Base-by-base conservation (phyloP, 1,140 invertebrate genomes). In the Rhizoglyphus robini region DNA sequence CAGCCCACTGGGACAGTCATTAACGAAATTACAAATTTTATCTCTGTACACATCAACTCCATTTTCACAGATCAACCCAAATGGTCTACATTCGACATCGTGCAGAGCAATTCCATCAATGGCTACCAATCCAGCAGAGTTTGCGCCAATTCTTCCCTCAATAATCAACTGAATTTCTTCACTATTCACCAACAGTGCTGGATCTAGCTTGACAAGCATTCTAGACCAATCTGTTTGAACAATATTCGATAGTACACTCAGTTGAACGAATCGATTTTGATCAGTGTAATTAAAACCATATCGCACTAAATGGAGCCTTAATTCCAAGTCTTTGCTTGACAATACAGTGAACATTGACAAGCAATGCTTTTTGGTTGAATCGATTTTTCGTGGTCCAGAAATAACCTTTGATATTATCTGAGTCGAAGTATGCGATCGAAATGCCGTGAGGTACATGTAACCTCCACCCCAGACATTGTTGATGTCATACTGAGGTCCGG, bases 61-160 rank as follows among this genome's bases (percentile, higher is more conserved):
- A 58, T 58, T 32, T 58, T 58, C 54, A 58, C 54, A 58, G 25
- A 58, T 13, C 25, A 58, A 34, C n/a, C 31, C 31, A 18, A 18
- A 23, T 3, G n/a, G 15, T 18, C 29, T n/a, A 13, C 54, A 58
- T 29, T 1, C 2, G 25, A n/a, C 54, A 2, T 58, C 54, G n/a
- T n/a, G n/a, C 2, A 58, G 2, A 3, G 29, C 5, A 58, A 58
- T 58, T 3, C 29, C 54, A 58, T 58, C 54, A 8, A 58, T 58
- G 25, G 31, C 27, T n/a, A 58, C 11, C 2, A n/a, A 1, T 58
- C 15, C 15, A n/a, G n/a, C 29, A n/a, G 2, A 23, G 25, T 58
- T 58, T 5, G 31, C 15, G n/a, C 54, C 54, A 18, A 58, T 18
- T 32, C n/a, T 3, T 32, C 54, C 54, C 25, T 58, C 54, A 23